Percentiles rank a stretch among this genome's conserved stretches.
Evolutionary conservation across 1,140 invertebrate species (phyloP).

Genomic region (Drosophila triauraria): DNA sequence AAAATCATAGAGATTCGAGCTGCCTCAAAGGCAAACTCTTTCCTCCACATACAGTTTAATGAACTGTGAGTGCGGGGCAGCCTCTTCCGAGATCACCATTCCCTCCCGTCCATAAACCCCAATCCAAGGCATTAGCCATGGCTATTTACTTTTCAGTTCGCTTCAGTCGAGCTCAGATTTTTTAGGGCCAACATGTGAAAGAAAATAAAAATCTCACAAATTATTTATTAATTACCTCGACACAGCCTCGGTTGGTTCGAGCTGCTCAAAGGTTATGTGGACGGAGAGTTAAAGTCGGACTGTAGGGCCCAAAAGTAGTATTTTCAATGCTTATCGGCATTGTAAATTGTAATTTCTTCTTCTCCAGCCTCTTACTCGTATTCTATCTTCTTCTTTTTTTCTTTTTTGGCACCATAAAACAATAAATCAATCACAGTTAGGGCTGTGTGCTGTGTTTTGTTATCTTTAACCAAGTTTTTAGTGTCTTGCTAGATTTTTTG

Average conservation of each 20-base stretch:
- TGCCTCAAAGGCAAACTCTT: conserved; percentile 1
- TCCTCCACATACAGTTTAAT: conserved; percentile 60
- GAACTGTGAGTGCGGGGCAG: conserved; percentile 50
- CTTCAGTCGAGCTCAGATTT: conserved; percentile 28
- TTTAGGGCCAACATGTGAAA: conserved; percentile 68
- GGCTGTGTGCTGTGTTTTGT: conserved; percentile 52
- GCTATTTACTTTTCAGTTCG: conserved; percentile 62
- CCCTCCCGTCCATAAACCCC: background rate
- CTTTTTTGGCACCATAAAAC: conserved; percentile 73
- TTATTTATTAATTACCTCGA: conserved; percentile 77
- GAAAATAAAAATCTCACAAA: conserved; percentile 68
- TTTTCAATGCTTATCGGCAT: conserved; percentile 63
- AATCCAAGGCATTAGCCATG: conserved; percentile 60
- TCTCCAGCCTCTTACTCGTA: conserved; percentile 7
- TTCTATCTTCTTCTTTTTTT: conserved; percentile 35
- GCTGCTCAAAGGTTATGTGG: conserved; percentile 11
- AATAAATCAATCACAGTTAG: conserved; percentile 78
- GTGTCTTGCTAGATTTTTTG: conserved; percentile 68
- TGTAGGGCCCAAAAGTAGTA: conserved; percentile 17
- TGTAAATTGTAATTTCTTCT: conserved; percentile 52
- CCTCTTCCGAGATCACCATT: background rate
- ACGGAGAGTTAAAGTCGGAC: conserved; percentile 4
- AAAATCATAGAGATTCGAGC: conserved; percentile 52
- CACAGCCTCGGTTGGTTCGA: conserved; percentile 5
- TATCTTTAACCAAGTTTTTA: conserved; percentile 74